These are phyloP conservation scores for Machimus rusticus DNA, from an alignment of 2,888 invertebrate genomes.

Conservation along the genomic window DNA sequence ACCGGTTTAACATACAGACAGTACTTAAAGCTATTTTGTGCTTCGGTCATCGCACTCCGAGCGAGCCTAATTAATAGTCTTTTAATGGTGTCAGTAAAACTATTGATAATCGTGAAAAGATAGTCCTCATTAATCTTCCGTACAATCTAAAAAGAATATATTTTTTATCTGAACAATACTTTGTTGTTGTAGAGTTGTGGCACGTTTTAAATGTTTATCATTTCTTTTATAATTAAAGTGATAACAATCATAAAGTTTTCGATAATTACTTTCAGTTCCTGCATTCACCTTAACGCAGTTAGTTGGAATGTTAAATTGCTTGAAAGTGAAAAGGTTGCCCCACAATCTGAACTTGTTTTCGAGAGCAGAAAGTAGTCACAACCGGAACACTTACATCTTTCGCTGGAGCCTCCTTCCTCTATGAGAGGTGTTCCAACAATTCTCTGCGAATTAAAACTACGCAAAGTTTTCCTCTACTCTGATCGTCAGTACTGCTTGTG, in stretches of 20 bases:
- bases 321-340: constrained; percentile 32
- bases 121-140: background rate
- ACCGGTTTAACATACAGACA: background rate
- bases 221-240: background rate
- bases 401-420: background rate
- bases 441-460: background rate
- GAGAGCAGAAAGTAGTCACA: background rate
- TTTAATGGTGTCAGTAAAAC: background rate
- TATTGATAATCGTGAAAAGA: background rate
- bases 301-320: constrained; percentile 6
- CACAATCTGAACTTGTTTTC: background rate
- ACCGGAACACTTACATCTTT: constrained; percentile 13
- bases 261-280: background rate
- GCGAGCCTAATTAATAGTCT: background rate
- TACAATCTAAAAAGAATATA: background rate
- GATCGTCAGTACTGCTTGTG: background rate
- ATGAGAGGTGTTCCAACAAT: background rate
- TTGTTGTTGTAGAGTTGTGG: background rate
- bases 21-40: background rate
- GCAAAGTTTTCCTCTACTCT: background rate
- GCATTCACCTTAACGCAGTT: background rate
- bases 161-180: background rate
- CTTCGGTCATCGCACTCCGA: background rate
- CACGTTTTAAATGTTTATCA: background rate
- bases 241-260: background rate